Evolutionary conservation across 2,888 invertebrate species (phyloP), one percentile per base, ranked within the genome.

Genomic region (Homarus gammarus): DNA sequence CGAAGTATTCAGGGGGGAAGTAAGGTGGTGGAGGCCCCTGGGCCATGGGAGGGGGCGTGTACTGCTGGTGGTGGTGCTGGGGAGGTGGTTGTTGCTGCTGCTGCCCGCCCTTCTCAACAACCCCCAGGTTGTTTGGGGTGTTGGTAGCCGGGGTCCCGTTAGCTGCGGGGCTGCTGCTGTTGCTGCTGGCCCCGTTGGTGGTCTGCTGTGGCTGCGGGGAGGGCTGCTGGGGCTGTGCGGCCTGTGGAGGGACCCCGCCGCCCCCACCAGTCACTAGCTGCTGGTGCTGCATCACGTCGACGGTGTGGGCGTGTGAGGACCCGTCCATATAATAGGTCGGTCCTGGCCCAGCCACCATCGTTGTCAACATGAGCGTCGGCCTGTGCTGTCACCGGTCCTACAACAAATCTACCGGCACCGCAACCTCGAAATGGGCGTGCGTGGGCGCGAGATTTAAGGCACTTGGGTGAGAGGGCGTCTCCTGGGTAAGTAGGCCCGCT

Each of bases 291-390:
- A 61, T 81, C 36, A 81, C 51, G 33, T 73, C 87, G 22, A 44
- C 27, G 64, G 49, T 15, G 68, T 86, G 86, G 86, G 61, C 70
- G 77, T 78, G 78, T 15, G 72, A n/a, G 31, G 86, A 79, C 70
- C 87, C 87, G 64, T 87, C 87, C 81, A 87, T 72, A 68, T 90
- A 90, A 68, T 86, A 90, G 64, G 90, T 87, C 40, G 90, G 90
- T 38, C 87, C 90, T 61, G 89, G 89, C 83, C 86, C 90, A 18
- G 91, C 91, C 73, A 91, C 91, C 91, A 91, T 91, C 77, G 91
- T 73, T 73, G 91, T 85, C 79, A 86, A 86, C 75, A 91, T 87
- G 64, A 64, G 64, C 64, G 27, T 64, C 2, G 56, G 56, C 6
- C 27, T 64, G 64, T n/a, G 64, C 64, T 70, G 27, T 31, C 70